Base-by-base conservation (phyloP, 1,140 invertebrate species). In the Xylocopa sonorina region DNA sequence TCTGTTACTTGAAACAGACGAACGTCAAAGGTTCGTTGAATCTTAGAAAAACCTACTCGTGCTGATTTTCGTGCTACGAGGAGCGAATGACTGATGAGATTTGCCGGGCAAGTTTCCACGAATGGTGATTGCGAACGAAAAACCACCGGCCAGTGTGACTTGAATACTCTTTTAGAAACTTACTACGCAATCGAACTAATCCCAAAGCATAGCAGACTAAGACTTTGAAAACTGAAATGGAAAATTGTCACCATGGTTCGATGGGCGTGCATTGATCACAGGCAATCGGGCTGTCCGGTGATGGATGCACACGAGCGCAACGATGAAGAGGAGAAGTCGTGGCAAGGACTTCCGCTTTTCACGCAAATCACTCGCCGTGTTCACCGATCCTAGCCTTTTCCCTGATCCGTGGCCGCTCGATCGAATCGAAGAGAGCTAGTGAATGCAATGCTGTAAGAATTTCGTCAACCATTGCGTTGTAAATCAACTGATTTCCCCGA, bases 331-430 rank as follows among this genome's bases (percentile, higher is more conserved):
- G 73, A 82, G 53, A 64, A 69, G 46, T 53, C 51, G 50, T 24
- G 14, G 32, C 18, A 5, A 10, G 51, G 66, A 81, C 69, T 87
- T 87, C 83, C 83, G 83, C 74, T 83, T 87, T 87, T 87, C 83
- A 78, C 78, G 68, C 75, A 81, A 87, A 85, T 82, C 66, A 85
- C 69, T 9, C 43, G 48, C n/a, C n/a, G 38, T 46, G 51, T 2
- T 43, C 1, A 55, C 12, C 24, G 41, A 34, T 50, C 29, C 46
- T 10, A 62, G 9, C 50, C 27, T 57, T 16, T 57, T 57, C 27
- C 55, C 27, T 58, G 29, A 68, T 38, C 43, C 14, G 27, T 27
- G 74, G 0, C 2, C 34, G 27, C 3, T 32, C 53, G 29, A 29
- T 60, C 67, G 32, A 50, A 16, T 38, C 32, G 24, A 55, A 12